Evolutionary conservation across 2,113 vertebrate genomes (phyloP).

Genomic region (Indri indri): DNA sequence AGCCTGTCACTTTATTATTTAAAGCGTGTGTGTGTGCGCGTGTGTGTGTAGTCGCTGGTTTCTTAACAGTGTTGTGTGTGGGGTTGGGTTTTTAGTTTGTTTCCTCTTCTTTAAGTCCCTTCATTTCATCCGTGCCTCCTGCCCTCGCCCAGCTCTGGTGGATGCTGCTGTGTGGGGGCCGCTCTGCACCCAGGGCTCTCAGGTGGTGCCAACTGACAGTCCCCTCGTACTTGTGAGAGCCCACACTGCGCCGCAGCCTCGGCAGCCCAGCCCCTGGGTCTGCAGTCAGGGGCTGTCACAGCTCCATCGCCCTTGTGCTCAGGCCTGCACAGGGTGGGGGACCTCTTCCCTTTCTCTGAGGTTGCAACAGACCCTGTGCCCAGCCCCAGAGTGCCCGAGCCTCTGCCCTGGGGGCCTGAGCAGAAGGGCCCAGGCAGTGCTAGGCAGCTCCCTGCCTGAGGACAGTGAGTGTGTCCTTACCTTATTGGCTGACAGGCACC

Average conservation of each 20-base stretch:
- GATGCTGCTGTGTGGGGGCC: background rate
- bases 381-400: background rate
- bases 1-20: slow-evolving; percentile 61
- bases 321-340: background rate
- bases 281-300: background rate
- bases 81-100: background rate
- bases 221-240: background rate
- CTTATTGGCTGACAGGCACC: background rate
- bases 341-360: too few species aligned
- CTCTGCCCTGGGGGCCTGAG: background rate
- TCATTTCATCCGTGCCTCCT: background rate
- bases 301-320: background rate
- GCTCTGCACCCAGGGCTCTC: accelerated
- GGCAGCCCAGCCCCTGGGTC: background rate
- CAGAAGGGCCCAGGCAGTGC: background rate
- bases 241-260: background rate
- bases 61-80: background rate
- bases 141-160: background rate
- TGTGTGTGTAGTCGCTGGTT: background rate
- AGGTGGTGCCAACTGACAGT: background rate
- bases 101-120: slow-evolving; percentile 23
- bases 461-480: background rate
- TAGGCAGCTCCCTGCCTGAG: accelerated
- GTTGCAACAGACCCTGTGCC: background rate
- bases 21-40: background rate